Conservation (phyloP, 2,888 invertebrate species). For the Lepas anatifera region DNA sequence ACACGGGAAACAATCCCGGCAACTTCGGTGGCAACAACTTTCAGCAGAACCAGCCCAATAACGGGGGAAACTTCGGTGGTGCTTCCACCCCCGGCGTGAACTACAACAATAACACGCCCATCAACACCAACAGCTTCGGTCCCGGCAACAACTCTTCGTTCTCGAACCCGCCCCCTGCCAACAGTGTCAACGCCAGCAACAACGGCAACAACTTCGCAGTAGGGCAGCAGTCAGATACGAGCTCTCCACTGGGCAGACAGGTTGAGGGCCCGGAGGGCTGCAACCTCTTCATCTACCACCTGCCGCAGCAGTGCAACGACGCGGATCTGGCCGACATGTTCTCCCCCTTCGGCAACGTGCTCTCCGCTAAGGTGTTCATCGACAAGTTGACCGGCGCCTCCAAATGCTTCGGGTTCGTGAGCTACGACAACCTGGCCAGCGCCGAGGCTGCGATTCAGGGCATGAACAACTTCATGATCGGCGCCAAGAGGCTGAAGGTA, state of each 20-base stretch:
- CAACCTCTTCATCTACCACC: constrained; percentile 98
- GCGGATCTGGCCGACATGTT: constrained; percentile 93
- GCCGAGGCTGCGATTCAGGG: constrained; percentile 91
- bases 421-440: constrained; percentile 85
- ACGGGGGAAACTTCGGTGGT: constrained; percentile 2
- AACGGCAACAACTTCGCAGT: neutral
- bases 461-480: constrained; percentile 97
- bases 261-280: constrained; percentile 97
- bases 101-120: neutral
- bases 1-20: neutral
- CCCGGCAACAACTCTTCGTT: neutral
- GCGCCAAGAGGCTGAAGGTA: constrained; percentile 94
- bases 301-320: constrained; percentile 97
- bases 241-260: constrained; percentile 49
- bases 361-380: constrained; percentile 99
- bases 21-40: neutral
- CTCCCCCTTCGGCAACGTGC: constrained; percentile 91
- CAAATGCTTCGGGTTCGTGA: constrained; percentile 98
- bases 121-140: neutral
- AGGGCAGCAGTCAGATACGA: neutral
- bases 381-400: constrained; percentile 99
- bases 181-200: too few relatives aligned
- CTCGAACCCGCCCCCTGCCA: neutral
- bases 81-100: neutral
- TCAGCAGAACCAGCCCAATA: neutral